Percentiles rank a stretch among this genome's conserved stretches.
Conservation (phyloP, 1,140 invertebrate species). For the Chironomus striatipennis region DNA sequence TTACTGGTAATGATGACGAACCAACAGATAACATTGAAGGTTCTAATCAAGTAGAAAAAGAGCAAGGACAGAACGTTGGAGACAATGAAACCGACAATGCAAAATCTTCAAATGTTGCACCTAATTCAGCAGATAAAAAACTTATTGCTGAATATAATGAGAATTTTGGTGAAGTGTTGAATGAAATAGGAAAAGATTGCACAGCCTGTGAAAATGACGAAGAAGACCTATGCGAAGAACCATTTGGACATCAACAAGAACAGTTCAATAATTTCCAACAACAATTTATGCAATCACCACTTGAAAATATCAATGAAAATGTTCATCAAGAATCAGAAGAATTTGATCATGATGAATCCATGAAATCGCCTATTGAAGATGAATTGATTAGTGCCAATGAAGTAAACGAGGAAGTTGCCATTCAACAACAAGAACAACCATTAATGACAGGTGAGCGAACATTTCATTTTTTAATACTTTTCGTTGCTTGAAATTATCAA, state of each 20-base stretch:
- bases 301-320: neutral
- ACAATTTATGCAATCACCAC: neutral
- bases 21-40: too few species aligned
- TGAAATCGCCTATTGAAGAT: neutral
- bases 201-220: too few species aligned
- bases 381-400: constrained; percentile 17
- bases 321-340: neutral
- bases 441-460: neutral
- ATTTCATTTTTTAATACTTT: neutral
- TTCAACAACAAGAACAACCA: neutral
- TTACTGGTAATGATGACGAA: too few species aligned
- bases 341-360: neutral
- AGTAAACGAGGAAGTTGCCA: neutral
- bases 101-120: neutral
- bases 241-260: neutral
- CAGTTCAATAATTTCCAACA: neutral
- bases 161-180: too few species aligned
- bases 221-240: neutral
- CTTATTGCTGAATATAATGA: too few species aligned
- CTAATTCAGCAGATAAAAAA: too few species aligned
- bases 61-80: neutral
- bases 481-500: neutral
- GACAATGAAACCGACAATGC: neutral
- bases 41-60: too few species aligned
- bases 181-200: too few species aligned